Conservation (phyloP, 2,888 invertebrate genomes). For the Phortica magna region DNA sequence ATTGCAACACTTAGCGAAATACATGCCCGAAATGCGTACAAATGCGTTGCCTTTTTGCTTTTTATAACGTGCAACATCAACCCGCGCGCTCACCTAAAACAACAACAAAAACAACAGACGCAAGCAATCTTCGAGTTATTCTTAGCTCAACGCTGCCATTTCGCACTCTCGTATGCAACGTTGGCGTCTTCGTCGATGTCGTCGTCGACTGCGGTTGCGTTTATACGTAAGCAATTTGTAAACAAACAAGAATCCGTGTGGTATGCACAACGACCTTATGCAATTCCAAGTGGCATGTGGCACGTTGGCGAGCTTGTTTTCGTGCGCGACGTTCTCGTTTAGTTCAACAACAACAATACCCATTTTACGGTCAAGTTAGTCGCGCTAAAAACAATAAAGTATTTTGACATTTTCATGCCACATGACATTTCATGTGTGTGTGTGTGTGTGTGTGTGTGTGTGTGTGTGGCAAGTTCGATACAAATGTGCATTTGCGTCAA, state of each 20-base stretch:
- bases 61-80: conserved; percentile 7
- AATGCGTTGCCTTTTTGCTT: background rate
- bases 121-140: conserved; percentile 9
- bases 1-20: conserved; percentile 7
- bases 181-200: background rate
- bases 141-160: conserved; percentile 25
- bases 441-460: background rate
- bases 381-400: background rate
- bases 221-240: background rate
- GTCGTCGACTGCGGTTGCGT: background rate
- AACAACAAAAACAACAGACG: background rate
- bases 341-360: conserved; percentile 3
- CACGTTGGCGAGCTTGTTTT: conserved; percentile 23
- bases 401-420: background rate
- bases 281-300: conserved; percentile 19
- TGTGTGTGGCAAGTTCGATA: background rate
- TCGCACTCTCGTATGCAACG: background rate
- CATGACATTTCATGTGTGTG: background rate
- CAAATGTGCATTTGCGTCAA: background rate
- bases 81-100: background rate
- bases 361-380: conserved; percentile 33
- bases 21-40: conserved; percentile 11
- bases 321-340: background rate
- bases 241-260: background rate
- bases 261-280: conserved; percentile 32